Evolutionary conservation across 2,888 invertebrate genomes (phyloP).

Genomic region (Amorpha juglandis): DNA sequence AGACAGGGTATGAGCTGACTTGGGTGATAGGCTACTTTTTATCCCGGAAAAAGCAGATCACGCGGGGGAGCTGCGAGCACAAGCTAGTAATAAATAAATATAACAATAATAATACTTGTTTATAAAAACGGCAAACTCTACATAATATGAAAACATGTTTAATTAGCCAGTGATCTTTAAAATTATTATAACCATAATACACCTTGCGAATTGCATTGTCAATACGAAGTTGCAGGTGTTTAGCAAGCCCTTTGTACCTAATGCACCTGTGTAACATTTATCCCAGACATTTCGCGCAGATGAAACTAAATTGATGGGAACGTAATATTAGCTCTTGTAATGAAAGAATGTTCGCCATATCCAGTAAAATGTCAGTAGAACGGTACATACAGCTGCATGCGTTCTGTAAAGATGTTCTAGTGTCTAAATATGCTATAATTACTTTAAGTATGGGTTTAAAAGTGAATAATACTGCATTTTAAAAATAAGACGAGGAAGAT

Average conservation of each 20-base stretch:
- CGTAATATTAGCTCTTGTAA: background rate
- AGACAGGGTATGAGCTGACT: too few species aligned
- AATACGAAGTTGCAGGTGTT: background rate
- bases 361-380: background rate
- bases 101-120: too few species aligned
- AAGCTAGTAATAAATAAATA: too few species aligned
- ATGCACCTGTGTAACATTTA: slow-evolving; percentile 3
- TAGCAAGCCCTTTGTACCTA: background rate
- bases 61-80: too few species aligned
- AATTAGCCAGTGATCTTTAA: slow-evolving; percentile 1
- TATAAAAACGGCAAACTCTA: too few species aligned
- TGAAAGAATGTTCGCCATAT: slow-evolving; percentile 13
- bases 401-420: background rate
- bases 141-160: background rate
- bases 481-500: too few species aligned
- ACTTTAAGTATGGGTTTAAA: background rate
- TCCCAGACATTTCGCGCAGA: background rate
- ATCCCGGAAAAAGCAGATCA: too few species aligned
- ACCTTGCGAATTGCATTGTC: slow-evolving; percentile 5
- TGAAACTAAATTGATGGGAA: slow-evolving; percentile 18
- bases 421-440: background rate
- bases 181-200: background rate
- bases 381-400: slow-evolving; percentile 6
- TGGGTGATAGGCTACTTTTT: too few species aligned
- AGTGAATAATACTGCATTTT: too few species aligned